Percentiles rank a stretch among this genome's conserved stretches.
These are phyloP conservation scores for Pachypanchax playfairii DNA, from an alignment of 2,113 vertebrate genomes.

Conservation along the genomic window DNA sequence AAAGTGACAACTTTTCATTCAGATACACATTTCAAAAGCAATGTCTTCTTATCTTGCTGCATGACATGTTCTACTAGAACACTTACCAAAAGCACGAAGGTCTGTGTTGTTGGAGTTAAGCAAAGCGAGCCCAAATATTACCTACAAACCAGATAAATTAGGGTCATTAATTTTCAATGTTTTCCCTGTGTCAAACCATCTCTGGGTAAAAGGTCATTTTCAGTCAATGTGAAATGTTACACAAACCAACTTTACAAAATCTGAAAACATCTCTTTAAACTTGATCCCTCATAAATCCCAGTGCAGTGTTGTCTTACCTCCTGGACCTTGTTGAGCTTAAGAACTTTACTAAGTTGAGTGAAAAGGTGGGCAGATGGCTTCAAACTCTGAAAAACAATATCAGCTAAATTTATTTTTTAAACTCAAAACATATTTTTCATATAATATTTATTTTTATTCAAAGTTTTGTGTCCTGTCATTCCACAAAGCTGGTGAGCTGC, in stretches of 20 bases:
- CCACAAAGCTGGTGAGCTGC: not conserved
- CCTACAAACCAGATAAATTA: slow-evolving; percentile 75
- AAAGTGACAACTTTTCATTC: not conserved
- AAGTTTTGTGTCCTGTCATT: too few species aligned
- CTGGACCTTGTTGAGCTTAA: slow-evolving; percentile 99
- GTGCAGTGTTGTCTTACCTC: slow-evolving; percentile 80
- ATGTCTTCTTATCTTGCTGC: not conserved
- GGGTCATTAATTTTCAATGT: not conserved
- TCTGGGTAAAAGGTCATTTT: not conserved
- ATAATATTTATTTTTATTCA: not conserved
- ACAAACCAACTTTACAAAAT: not conserved
- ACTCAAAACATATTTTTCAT: not conserved
- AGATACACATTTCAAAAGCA: not conserved
- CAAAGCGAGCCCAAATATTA: slow-evolving; percentile 98
- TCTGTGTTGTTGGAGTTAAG: slow-evolving; percentile 94
- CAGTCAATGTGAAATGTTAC: not conserved
- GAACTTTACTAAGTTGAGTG: slow-evolving; percentile 98
- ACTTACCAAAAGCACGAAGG: slow-evolving; percentile 96
- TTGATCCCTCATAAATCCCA: not conserved
- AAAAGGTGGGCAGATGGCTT: slow-evolving; percentile 97
- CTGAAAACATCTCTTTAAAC: not conserved
- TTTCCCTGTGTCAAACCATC: not conserved
- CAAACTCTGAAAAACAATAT: slow-evolving; percentile 89
- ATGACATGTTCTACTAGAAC: not conserved
- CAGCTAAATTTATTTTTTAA: not conserved